Evolutionary conservation across 2,797 vertebrate species (phyloP), one percentile per base, ranked within the genome.

Genomic region (Leuciscus waleckii): DNA sequence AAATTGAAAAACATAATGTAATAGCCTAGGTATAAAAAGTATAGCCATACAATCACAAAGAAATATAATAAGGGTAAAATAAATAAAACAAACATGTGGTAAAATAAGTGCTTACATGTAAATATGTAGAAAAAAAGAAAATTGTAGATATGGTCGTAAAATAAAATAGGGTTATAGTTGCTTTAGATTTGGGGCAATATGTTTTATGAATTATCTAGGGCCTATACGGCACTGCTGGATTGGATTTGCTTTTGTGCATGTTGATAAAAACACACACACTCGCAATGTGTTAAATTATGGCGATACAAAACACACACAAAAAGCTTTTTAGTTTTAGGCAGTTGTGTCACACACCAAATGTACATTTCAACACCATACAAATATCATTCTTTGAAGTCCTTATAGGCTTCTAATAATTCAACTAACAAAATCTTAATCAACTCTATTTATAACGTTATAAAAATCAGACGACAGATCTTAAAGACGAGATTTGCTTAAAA

Each of bases 281-380:
- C 41, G 11, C 41, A 43, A 54, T 16, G 10, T 41, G 37, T 61
- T 41, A 35, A 26, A 14, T 37, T 5, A 41, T 82, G 81, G 88
- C 75, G 63, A 51, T 49, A 88, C 70, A 82, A 76, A 54, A 87
- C 85, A 85, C 81, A 39, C 61, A 39, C 61, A 75, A 79, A 78
- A n/a, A 41, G 5, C 3, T 35, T 49, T 51, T 76, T 29, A 16
- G 82, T 61, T 67, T n/a, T 76, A 29, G 49, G 19, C 56, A 67
- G 8, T 68, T 68, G 14, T 65, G 21, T 76, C 58, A 83, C 17
- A 23, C 16, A 68, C 43, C 63, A 76, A 68, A 83, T 68, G 2
- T 76, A 65, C 14, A 54, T 76, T 35, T 67, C 17, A 51, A 29
- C 54, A 61, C 16, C 5, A 35, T 32, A 23, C 26, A 83, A 83